Evolutionary conservation across 2,113 vertebrate species (phyloP).

Genomic region (Hippocampus comes): DNA sequence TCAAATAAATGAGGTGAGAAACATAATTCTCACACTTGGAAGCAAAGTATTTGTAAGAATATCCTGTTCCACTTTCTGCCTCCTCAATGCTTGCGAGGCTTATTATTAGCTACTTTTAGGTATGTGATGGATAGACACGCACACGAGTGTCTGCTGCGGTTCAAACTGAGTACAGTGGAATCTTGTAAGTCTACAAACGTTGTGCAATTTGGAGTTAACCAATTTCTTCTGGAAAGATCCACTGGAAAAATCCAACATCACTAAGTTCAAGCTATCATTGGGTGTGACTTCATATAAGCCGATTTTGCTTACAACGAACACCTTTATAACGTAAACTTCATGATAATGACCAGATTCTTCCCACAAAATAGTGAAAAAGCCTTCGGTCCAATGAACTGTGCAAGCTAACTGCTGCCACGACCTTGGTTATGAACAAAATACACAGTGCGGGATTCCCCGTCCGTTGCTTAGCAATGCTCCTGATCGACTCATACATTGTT

Average conservation of each 20-base stretch:
- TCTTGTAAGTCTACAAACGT: background rate
- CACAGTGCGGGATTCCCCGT: too few species aligned
- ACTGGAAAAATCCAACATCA: background rate
- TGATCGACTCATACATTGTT: too few species aligned
- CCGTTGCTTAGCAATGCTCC: too few species aligned
- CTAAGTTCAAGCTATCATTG: too few species aligned
- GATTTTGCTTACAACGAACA: too few species aligned
- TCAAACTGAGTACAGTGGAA: background rate
- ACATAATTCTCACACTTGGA: background rate
- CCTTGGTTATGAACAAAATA: too few species aligned
- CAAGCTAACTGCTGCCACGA: too few species aligned
- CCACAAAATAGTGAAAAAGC: too few species aligned
- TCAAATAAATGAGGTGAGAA: conserved; percentile 8
- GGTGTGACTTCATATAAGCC: background rate
- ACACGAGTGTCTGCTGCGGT: background rate
- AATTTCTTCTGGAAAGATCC: background rate
- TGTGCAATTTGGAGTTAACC: background rate
- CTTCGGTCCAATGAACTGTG: too few species aligned
- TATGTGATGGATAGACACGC: background rate
- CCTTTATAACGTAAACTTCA: too few species aligned
- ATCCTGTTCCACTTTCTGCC: background rate
- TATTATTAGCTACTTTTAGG: conserved; percentile 5
- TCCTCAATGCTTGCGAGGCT: background rate
- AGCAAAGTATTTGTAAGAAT: conserved; percentile 2
- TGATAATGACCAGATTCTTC: too few species aligned